Conservation (phyloP, 2,888 invertebrate species). For the Plebejus argus region DNA sequence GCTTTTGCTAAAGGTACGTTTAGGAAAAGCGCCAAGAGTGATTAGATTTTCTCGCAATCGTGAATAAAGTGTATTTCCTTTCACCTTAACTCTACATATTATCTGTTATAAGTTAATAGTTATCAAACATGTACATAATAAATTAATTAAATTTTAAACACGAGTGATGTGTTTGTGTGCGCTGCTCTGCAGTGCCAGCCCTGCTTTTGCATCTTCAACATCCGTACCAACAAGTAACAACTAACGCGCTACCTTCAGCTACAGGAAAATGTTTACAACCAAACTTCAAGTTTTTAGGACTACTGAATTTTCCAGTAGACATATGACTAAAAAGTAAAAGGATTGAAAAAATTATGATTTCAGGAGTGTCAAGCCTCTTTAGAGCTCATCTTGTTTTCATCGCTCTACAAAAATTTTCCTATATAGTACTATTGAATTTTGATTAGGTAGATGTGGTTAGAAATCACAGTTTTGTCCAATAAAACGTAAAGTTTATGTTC, state of each 20-base stretch:
- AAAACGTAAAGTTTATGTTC: conserved; percentile 23
- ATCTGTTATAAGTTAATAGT: too few species aligned
- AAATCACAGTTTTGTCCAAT: conserved; percentile 9
- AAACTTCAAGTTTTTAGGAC: background rate
- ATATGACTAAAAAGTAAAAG: background rate
- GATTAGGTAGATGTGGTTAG: background rate
- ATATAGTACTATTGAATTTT: background rate
- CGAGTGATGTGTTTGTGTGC: too few species aligned
- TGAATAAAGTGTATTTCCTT: too few species aligned
- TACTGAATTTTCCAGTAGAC: background rate
- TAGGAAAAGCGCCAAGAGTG: too few species aligned
- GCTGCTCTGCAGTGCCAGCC: background rate
- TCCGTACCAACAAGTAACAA: background rate
- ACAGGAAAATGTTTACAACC: background rate
- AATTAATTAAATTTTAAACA: background rate
- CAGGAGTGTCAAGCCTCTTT: background rate
- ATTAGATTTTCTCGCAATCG: too few species aligned
- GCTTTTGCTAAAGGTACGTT: too few species aligned
- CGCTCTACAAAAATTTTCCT: background rate
- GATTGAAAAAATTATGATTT: background rate
- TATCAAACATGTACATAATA: too few species aligned
- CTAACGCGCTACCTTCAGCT: background rate
- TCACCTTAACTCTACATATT: too few species aligned
- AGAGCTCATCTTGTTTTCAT: background rate
- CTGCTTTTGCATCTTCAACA: background rate